These are phyloP conservation scores for Pangasius mekongensis DNA, from an alignment of 2,797 vertebrate genomes.

Conservation along the genomic window DNA sequence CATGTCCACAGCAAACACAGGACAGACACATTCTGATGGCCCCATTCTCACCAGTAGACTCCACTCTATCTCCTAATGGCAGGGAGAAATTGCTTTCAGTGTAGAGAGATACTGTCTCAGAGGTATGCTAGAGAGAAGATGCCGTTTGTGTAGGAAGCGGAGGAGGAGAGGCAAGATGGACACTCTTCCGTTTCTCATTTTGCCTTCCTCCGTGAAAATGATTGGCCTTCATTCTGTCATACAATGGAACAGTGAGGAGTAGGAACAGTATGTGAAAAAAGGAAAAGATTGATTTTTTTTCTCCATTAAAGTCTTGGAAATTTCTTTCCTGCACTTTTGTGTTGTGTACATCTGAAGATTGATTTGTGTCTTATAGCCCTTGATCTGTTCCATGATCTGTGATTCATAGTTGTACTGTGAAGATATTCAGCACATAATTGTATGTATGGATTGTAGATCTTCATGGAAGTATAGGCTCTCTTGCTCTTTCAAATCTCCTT, in stretches of 20 bases:
- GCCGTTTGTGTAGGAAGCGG: background rate
- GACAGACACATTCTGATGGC: conserved; percentile 47
- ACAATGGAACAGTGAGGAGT: background rate
- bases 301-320: background rate
- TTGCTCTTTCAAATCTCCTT: background rate
- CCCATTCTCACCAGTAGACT: background rate
- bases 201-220: conserved; percentile 9
- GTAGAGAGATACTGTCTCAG: background rate
- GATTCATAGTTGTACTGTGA: background rate
- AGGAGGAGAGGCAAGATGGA: background rate
- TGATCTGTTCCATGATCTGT: background rate
- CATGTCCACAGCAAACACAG: conserved; percentile 12
- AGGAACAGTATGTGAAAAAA: background rate
- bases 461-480: background rate
- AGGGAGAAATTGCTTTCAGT: conserved; percentile 10
- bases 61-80: background rate
- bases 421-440: background rate
- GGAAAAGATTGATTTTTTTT: background rate
- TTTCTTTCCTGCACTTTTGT: background rate
- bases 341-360: background rate
- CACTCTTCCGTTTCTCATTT: background rate
- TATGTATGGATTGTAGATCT: too few relatives aligned
- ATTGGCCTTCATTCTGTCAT: conserved; percentile 14
- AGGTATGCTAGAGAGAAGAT: conserved; percentile 3
- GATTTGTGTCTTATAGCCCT: background rate